Evolutionary conservation across 2,113 vertebrate species (phyloP), one percentile per base, ranked within the genome.

Genomic region (Vulpes ferrilata): DNA sequence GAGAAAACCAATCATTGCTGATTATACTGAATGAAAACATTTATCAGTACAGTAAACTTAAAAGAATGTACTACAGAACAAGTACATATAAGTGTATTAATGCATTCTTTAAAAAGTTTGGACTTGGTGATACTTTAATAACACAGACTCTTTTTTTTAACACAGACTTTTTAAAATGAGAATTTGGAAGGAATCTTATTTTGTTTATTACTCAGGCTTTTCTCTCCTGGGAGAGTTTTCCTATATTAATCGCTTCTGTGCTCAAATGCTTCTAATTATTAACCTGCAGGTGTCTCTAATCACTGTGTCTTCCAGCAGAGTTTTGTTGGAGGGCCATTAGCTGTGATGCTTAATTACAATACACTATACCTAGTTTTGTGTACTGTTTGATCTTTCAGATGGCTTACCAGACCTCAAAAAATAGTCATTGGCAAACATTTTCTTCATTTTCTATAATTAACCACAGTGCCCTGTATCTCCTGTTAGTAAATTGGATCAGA

Each of bases 251-350:
- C 98, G 98, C 98, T 97, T 99, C 98, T 98, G 98, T 98, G 98
- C 98, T 99, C 98, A 99, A 98, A 99, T 98, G 98, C 97, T 93
- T 98, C 97, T 98, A 99, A 99, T 99, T 99, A 99, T 98, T 99
- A 99, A 98, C 98, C 98, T 98, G 98, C 99, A 99, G 98, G 99
- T 99, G 98, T 98, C 98, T 99, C 97, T 99, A 98, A 99, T 99
- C 98, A 99, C 95, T 97, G 97, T 35, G 38, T 98, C 98, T 98
- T 99, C 98, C 98, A 98, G 84, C 88, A 97, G 98, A 98, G 95
- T 97, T 98, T 98, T 97, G 97, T 94, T 97, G 71, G 88, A 98
- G 97, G 98, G 95, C 98, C 97, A 98, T 99, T 99, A 99, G 97
- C 98, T 95, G 11, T 97, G 96, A 97, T 98, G 97, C 97, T 99